Evolutionary conservation across 2,113 vertebrate genomes (phyloP), one percentile per base, ranked within the genome.

Genomic region (Pipa parva): DNA sequence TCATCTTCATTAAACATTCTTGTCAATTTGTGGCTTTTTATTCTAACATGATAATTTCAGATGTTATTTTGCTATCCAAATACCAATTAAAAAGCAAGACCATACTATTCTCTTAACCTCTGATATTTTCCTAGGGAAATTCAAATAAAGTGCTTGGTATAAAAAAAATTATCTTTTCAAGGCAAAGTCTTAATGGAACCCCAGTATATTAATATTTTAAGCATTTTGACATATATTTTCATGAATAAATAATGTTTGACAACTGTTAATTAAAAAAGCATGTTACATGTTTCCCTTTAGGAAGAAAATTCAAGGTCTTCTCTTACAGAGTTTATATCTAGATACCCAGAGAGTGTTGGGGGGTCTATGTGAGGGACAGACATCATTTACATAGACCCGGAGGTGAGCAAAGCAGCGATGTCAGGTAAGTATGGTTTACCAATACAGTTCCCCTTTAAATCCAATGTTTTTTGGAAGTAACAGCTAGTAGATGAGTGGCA

Each of bases 11-110:
- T 63, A 18, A 45, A 73, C 58, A 73, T 50, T 61, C 79, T 79
- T 51, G 29, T 85, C 74, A 90, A 82, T 86, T 88, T 84, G 84
- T 80, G 76, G 72, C 76, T 79, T 66, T 79, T 77, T 82, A 77
- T 78, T 80, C 80, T 79, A 71, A 74, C 72, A 72, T 71, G 81
- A 86, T 81, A 85, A 81, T 76, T 72, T 18, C n/a, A 73, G 76
- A 59, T 63, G 71, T 71, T 86, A 81, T 83, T 87, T 79, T 82
- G 80, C 83, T 81, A 87, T 77, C 73, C 20, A 46, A 73, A 82
- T 83, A 76, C 77, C 73, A 73, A 66, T 31, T 36, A 58, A 58
- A 58, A 58, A 15, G 25, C 10, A 24, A 24, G 21, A 20, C 7
- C 6, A 20, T 18, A 13, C 17, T n/a, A 42, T 42, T 7, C 15